These are phyloP conservation scores for Tetragonula carbonaria DNA, from an alignment of 2,888 invertebrate genomes.

Conservation along the genomic window DNA sequence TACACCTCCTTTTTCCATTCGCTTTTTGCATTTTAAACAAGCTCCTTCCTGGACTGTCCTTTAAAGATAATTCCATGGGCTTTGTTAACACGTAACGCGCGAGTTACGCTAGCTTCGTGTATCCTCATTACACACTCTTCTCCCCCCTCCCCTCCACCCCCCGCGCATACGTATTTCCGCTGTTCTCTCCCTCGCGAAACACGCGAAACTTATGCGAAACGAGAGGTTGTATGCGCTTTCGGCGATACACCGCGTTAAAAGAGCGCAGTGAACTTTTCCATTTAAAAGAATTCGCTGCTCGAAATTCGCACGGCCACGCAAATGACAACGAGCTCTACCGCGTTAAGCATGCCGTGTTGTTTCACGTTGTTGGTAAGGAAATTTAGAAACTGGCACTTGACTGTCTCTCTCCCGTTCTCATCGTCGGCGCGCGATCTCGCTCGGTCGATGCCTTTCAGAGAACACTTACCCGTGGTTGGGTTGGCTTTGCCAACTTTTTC, in stretches of 20 bases:
- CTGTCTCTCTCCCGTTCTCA: neutral
- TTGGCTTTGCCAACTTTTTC: constrained; percentile 6
- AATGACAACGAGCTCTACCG: constrained; percentile 34
- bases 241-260: neutral
- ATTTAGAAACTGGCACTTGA: constrained; percentile 21
- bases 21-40: constrained; percentile 33
- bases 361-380: neutral
- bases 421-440: constrained; percentile 18
- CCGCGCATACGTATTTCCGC: neutral
- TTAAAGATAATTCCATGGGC: constrained; percentile 38
- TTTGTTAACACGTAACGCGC: constrained; percentile 33
- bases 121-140: neutral
- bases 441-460: neutral
- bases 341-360: constrained; percentile 12
- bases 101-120: constrained; percentile 2
- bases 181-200: neutral
- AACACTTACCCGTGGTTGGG: constrained; percentile 10
- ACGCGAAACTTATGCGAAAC: constrained; percentile 28
- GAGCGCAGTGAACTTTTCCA: constrained; percentile 5
- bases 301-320: constrained; percentile 56
- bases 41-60: neutral
- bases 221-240: constrained; percentile 13
- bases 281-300: constrained; percentile 21
- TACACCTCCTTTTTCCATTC: neutral
- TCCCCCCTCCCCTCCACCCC: too few relatives aligned